Percentiles rank a stretch among this genome's conserved stretches.
Conservation (phyloP, 2,113 vertebrate genomes). For the Corythornis madagascariensis region DNA sequence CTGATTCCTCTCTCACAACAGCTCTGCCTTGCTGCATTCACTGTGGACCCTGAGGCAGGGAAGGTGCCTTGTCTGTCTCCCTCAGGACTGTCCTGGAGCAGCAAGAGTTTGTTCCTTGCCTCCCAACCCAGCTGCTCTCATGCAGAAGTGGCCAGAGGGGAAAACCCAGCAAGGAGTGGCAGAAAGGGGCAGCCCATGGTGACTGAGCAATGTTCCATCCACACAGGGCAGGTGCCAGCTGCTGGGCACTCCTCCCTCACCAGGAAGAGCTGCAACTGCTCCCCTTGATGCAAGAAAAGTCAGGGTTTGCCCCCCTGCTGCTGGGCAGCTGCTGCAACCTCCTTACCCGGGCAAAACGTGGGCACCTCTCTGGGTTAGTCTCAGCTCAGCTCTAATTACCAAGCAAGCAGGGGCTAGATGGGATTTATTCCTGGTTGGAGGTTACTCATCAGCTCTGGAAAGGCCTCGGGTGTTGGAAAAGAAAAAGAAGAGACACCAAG, state of each 20-base stretch:
- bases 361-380: not conserved
- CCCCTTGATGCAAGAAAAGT: not conserved
- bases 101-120: not conserved
- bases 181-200: fast-evolving
- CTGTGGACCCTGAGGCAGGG: not conserved
- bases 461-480: not conserved
- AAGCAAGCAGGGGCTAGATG: not conserved
- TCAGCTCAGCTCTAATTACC: slow-evolving; percentile 8
- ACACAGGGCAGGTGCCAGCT: not conserved
- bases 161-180: not conserved
- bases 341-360: not conserved
- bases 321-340: not conserved
- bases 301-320: not conserved
- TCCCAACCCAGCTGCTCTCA: not conserved
- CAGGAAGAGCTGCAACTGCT: not conserved
- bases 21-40: not conserved
- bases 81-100: not conserved
- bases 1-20: not conserved
- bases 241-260: not conserved
- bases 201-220: not conserved
- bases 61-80: not conserved
- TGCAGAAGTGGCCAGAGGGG: not conserved
- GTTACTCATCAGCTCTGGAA: not conserved
- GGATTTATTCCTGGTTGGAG: not conserved
- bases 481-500: not conserved